A percentile compares a stretch with the other conserved stretches of the same genome.
Evolutionary conservation across 2,888 invertebrate genomes (phyloP).

Genomic region (Linyphia triangularis): DNA sequence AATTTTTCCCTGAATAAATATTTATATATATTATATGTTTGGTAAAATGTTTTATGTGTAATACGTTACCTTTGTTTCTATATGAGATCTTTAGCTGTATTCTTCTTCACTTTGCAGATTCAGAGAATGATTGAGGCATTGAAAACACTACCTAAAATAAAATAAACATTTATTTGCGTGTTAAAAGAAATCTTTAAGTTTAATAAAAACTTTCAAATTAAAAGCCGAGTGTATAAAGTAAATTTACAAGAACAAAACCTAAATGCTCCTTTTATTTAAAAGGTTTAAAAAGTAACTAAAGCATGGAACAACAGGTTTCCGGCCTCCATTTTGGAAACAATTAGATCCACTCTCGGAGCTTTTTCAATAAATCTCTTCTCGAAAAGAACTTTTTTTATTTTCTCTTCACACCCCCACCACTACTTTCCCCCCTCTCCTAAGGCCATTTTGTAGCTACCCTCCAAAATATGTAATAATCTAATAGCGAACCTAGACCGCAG

Average conservation of each 20-base stretch:
- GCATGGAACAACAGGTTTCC: slow-evolving; percentile 68
- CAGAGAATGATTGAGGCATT: too few species aligned
- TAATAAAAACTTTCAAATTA: background rate
- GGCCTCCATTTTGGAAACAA: slow-evolving; percentile 70
- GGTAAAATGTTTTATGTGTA: too few species aligned
- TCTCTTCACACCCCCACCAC: background rate
- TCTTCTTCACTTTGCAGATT: too few species aligned
- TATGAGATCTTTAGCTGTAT: too few species aligned
- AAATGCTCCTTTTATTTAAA: background rate
- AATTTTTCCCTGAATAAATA: too few species aligned
- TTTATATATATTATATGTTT: too few species aligned
- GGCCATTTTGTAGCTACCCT: slow-evolving; percentile 66
- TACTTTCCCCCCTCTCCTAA: background rate
- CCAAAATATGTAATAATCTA: slow-evolving; percentile 74
- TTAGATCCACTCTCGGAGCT: slow-evolving; percentile 62
- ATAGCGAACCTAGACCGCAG: slow-evolving; percentile 70
- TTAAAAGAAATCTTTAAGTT: too few species aligned
- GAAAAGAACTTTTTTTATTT: slow-evolving; percentile 24
- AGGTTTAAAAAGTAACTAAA: background rate
- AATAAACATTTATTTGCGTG: too few species aligned
- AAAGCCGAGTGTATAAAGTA: background rate
- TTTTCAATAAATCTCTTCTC: slow-evolving; percentile 73
- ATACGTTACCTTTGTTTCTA: too few species aligned
- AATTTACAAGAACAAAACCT: background rate
- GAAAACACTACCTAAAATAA: background rate